These are phyloP conservation scores for Protonibea diacanthus DNA, from an alignment of 2,797 vertebrate genomes.

Conservation along the genomic window DNA sequence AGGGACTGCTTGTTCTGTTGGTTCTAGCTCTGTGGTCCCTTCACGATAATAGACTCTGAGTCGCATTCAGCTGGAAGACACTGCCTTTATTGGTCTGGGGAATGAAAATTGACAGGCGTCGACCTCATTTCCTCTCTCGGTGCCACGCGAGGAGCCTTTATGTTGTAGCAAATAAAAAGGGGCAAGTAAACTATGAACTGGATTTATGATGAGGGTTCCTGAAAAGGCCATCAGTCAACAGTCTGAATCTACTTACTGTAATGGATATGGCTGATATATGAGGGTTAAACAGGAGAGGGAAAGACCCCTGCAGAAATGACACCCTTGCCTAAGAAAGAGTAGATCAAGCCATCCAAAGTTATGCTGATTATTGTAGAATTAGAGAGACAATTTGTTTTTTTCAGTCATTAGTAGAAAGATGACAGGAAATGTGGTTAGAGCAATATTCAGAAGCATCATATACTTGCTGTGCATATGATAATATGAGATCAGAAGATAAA, in stretches of 20 bases:
- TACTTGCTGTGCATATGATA: not conserved
- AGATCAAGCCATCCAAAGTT: not conserved
- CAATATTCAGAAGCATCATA: not conserved
- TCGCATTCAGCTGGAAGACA: constrained; percentile 51
- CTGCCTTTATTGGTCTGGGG: constrained; percentile 13
- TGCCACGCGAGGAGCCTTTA: constrained; percentile 30
- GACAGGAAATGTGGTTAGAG: not conserved
- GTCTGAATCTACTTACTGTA: constrained; percentile 10
- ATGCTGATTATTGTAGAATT: no score
- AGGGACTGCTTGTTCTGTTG: not conserved
- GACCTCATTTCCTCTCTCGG: constrained; percentile 42
- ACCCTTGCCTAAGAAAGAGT: not conserved
- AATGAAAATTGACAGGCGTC: constrained; percentile 47
- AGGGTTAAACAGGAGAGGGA: constrained; percentile 6
- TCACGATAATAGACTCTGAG: constrained; percentile 15
- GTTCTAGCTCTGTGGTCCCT: constrained; percentile 1
- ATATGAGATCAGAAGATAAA: not conserved
- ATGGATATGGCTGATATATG: constrained; percentile 17
- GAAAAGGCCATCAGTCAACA: constrained; percentile 41
- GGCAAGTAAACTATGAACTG: constrained; percentile 34
- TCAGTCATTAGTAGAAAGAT: not conserved
- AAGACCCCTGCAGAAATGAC: not conserved
- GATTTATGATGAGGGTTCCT: constrained; percentile 44
- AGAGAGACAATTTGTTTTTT: not conserved
- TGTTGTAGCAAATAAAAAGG: constrained; percentile 35